A percentile compares a stretch with the other conserved stretches of the same genome.
Evolutionary conservation across 2,113 vertebrate species (phyloP).

Genomic region (Microtus pennsylvanicus): DNA sequence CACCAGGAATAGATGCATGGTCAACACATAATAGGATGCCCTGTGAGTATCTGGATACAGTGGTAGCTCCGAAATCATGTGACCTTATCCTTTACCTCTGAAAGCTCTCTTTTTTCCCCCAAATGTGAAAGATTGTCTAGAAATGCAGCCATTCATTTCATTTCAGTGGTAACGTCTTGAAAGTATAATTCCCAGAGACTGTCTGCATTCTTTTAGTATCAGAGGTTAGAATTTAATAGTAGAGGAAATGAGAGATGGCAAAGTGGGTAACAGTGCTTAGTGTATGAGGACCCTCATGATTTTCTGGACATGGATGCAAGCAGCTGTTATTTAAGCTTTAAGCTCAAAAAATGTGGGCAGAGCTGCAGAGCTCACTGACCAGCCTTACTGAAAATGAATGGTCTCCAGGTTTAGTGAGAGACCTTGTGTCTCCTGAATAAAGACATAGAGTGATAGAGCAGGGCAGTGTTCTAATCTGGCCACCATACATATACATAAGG

Average conservation of each 20-base stretch:
- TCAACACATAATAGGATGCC: not conserved
- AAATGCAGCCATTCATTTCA: not conserved
- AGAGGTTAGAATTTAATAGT: not conserved
- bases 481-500: not conserved
- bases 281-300: not conserved
- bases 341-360: not conserved
- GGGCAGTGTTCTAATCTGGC: not conserved
- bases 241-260: not conserved
- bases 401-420: not conserved
- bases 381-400: not conserved
- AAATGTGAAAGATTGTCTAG: not conserved
- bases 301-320: too few species aligned
- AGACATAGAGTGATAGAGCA: not conserved
- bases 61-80: too few species aligned
- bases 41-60: not conserved
- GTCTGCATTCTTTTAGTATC: not conserved
- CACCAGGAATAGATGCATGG: not conserved
- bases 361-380: not conserved
- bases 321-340: too few species aligned
- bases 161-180: not conserved
- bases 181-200: not conserved
- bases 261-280: not conserved
- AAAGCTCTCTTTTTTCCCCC: not conserved
- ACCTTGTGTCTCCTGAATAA: not conserved
- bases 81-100: not conserved